These are phyloP conservation scores for Xiphophorus birchmanni DNA, from an alignment of 2,797 vertebrate species.

Conservation along the genomic window DNA sequence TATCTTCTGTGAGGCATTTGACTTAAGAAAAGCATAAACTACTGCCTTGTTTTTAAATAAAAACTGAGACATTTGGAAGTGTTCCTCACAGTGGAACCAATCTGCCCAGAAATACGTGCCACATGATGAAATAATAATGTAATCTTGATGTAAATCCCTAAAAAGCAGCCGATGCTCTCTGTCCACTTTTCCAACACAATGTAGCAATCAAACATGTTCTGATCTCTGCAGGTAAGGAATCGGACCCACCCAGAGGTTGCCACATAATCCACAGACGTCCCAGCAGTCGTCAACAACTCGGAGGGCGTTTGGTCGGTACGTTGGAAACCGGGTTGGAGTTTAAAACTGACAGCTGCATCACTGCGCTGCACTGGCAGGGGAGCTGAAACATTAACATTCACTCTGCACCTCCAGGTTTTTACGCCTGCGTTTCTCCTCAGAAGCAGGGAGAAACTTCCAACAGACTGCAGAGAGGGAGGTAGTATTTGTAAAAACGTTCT, in stretches of 20 bases:
- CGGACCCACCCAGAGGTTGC: not conserved
- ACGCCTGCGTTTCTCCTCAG: conserved; percentile 61
- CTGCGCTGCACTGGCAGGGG: conserved; percentile 60
- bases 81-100: not conserved
- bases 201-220: not conserved
- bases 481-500: conserved; percentile 25
- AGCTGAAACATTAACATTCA: conserved; percentile 76
- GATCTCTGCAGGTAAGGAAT: not conserved
- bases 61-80: not conserved
- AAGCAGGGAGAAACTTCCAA: conserved; percentile 42
- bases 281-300: conserved; percentile 8
- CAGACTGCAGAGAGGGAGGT: conserved; percentile 25
- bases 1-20: not conserved
- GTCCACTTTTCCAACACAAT: not conserved
- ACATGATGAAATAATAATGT: not conserved
- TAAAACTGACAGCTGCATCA: conserved; percentile 60
- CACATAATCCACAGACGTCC: not conserved
- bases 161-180: not conserved
- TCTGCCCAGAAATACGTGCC: too few relatives aligned
- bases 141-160: not conserved
- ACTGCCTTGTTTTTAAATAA: not conserved
- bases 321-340: conserved; percentile 61
- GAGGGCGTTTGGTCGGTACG: conserved; percentile 33
- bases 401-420: conserved; percentile 39
- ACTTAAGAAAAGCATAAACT: not conserved